Evolutionary conservation across 2,888 invertebrate species (phyloP), one percentile per base, ranked within the genome.

Genomic region (Tupiocoris notatus): DNA sequence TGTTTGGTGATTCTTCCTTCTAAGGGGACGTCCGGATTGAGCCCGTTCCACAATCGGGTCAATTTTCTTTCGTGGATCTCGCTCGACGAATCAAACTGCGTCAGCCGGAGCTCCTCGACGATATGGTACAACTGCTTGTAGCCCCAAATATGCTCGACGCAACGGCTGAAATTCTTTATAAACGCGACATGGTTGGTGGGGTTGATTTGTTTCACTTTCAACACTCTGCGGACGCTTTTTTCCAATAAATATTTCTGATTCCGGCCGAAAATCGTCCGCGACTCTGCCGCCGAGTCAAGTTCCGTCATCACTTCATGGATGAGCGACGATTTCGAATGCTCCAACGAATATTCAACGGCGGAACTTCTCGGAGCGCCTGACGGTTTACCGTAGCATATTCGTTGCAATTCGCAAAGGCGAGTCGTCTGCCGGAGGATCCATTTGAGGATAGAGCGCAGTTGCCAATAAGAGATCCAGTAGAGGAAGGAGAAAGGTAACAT

Each of bases 391-490:
- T 96, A 96, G 83, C 95, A 95, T 78, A 97, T 92, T 82, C 97
- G 88, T 84, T 97, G 95, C 39, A 98, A 86, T 85, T 98, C 97
- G 84, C 95, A 96, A 79, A 96, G 87, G 77, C 92, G 89, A 1
- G 96, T 96, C 24, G 94, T 92, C 83, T 89, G 90, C 78, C 91
- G 88, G 23, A 96, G 85, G 83, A 96, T 90, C 94, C 96, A 95
- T 86, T 97, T 97, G 70, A 95, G 86, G 80, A 95, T 86, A n/a
- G 95, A 93, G 81, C 95, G 88, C 65, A 94, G 84, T 84, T 91
- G 92, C 86, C 89, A 90, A 78, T 86, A 87, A 54, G 89, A 83
- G 74, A 80, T 81, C 20, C 79, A 79, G 78, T 81, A 81, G 23
- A 82, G 61, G 6, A 80, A 76, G 75, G 77, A 65, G 63, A 81